These are phyloP conservation scores for Tenrec ecaudatus DNA, from an alignment of 2,113 vertebrate genomes.

Conservation along the genomic window DNA sequence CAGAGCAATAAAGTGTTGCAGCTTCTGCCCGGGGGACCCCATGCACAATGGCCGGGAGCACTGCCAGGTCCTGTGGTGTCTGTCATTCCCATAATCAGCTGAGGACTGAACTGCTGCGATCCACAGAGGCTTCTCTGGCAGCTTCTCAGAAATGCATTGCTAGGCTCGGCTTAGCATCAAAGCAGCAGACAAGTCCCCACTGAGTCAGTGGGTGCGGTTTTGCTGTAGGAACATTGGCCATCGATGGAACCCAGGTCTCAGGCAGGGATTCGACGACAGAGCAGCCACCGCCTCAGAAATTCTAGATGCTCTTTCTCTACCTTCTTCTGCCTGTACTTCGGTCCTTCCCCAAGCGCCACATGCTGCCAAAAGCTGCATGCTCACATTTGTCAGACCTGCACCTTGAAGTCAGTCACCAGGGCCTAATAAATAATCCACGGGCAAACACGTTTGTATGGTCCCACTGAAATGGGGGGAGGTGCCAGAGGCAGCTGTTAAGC, in stretches of 20 bases:
- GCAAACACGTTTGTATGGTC: slow-evolving; percentile 30
- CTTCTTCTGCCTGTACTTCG: neutral
- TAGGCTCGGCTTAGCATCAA: neutral
- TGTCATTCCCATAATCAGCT: neutral
- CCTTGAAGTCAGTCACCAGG: neutral
- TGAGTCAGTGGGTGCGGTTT: neutral
- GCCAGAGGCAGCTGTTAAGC: neutral
- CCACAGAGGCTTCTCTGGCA: neutral
- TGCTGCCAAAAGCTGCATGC: neutral
- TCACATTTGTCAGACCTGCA: neutral
- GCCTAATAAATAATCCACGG: neutral
- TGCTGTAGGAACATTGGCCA: neutral
- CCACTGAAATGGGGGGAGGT: neutral
- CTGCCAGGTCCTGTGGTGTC: neutral
- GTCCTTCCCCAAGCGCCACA: neutral
- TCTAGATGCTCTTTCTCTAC: neutral
- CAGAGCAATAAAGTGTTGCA: neutral
- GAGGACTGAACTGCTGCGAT: neutral
- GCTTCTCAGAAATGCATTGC: neutral
- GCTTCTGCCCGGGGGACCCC: no score
- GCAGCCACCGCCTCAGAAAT: neutral
- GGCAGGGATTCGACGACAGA: neutral
- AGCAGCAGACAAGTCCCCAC: neutral
- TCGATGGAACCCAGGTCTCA: neutral
- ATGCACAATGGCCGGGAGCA: neutral